A percentile compares a stretch with the other conserved stretches of the same genome.
phyloP scores from a whole-genome alignment of 1,140 invertebrate genomes.

The Sminthurinus signatus region DNA sequence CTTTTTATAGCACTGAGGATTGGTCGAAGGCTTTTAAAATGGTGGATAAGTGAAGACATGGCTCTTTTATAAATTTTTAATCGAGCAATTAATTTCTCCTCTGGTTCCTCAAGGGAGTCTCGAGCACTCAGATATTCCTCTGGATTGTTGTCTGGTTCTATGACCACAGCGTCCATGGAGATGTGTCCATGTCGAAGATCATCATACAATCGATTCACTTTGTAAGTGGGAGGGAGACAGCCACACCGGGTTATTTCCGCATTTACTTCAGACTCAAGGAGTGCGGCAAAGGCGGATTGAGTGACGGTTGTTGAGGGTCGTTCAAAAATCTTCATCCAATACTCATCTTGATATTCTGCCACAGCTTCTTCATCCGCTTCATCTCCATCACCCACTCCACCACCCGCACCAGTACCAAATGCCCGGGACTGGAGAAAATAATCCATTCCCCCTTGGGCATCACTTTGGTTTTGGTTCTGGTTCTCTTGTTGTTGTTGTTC shows the following conservation, averaged over 20 bases:
- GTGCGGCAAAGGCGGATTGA: conserved; percentile 11
- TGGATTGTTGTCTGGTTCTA: too few relatives aligned
- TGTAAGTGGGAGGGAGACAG: conserved; percentile 9
- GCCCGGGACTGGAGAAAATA: too few relatives aligned
- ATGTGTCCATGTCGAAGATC: background rate
- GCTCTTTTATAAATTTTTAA: conserved; percentile 31
- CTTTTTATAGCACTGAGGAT: conserved; percentile 29
- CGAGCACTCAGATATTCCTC: background rate
- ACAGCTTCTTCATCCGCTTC: background rate
- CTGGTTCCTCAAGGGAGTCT: conserved; percentile 13
- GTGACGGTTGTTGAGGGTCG: conserved; percentile 17
- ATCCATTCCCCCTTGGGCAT: too few relatives aligned
- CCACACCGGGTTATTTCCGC: conserved; percentile 1
- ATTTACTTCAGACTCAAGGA: background rate
- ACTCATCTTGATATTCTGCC: background rate
- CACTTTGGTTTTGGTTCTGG: background rate
- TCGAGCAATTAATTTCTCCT: conserved; percentile 22
- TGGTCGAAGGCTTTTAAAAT: conserved; percentile 27
- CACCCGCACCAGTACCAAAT: background rate
- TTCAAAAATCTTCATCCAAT: conserved; percentile 1
- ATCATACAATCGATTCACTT: conserved; percentile 8
- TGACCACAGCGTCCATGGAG: background rate
- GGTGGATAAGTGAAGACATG: conserved; percentile 24
- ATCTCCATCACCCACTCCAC: background rate
- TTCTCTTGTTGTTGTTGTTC: background rate